A percentile compares a stretch with the other conserved stretches of the same genome.
phyloP scores from a whole-genome alignment of 2,888 invertebrate genomes.

The Drosophila putrida region DNA sequence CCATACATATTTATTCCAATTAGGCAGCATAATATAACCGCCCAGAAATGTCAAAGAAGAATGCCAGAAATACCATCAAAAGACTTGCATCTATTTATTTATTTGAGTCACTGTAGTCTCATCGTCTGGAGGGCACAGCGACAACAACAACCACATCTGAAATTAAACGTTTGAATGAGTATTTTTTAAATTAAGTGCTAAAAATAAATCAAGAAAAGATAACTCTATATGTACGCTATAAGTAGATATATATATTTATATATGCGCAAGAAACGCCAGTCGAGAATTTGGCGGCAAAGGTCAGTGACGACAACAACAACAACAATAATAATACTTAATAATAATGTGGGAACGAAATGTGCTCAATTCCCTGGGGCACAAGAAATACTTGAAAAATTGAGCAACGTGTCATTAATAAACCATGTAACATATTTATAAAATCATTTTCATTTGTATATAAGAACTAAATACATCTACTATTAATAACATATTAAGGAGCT shows the following conservation, averaged over 20 bases:
- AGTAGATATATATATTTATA: slow-evolving; percentile 17
- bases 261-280: slow-evolving; percentile 33
- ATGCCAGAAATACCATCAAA: slow-evolving; percentile 43
- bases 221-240: slow-evolving; percentile 11
- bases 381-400: not conserved
- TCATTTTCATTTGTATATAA: too few species aligned
- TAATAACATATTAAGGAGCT: too few species aligned
- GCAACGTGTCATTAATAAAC: not conserved
- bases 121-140: slow-evolving; percentile 6
- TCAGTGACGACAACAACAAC: slow-evolving; percentile 42
- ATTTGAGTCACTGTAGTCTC: slow-evolving; percentile 34
- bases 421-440: not conserved
- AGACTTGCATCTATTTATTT: slow-evolving; percentile 46
- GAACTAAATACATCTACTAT: too few species aligned
- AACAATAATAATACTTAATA: slow-evolving; percentile 17
- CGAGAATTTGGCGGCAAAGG: slow-evolving; percentile 44
- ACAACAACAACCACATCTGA: slow-evolving; percentile 21
- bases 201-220: slow-evolving; percentile 58
- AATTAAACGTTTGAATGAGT: slow-evolving; percentile 52
- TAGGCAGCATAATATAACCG: slow-evolving; percentile 29
- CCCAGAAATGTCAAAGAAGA: slow-evolving; percentile 11
- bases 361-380: slow-evolving; percentile 9
- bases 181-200: slow-evolving; percentile 61
- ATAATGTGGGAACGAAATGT: slow-evolving; percentile 36
- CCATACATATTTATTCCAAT: slow-evolving; percentile 47